Percentiles rank a stretch among this genome's conserved stretches.
phyloP scores from a whole-genome alignment of 1,140 invertebrate genomes.

The Brachionus koreanus region DNA sequence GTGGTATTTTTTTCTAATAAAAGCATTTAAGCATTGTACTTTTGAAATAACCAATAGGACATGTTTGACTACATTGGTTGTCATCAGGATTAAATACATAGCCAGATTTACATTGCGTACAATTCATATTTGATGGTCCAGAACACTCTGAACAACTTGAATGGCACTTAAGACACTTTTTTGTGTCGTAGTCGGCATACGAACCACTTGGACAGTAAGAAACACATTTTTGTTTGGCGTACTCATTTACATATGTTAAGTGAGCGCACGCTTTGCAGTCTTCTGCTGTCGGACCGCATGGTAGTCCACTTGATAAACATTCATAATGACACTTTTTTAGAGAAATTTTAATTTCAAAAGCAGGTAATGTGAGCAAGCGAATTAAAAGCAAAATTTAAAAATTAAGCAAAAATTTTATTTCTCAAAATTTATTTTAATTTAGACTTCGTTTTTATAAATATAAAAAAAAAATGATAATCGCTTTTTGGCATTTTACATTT shows the following conservation, averaged over 20 bases:
- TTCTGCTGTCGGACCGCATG: not conserved
- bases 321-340: slow-evolving; percentile 30
- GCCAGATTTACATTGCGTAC: not conserved
- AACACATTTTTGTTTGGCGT: slow-evolving; percentile 6
- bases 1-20: not conserved
- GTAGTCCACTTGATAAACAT: not conserved
- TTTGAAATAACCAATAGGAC: slow-evolving; percentile 1
- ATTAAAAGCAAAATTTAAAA: not conserved
- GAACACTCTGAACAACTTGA: slow-evolving; percentile 21
- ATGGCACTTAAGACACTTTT: slow-evolving; percentile 25
- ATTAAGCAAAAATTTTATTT: slow-evolving; percentile 37
- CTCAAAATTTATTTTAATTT: slow-evolving; percentile 2
- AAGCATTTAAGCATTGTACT: not conserved
- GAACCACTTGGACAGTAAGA: slow-evolving; percentile 15
- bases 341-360: not conserved
- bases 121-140: not conserved
- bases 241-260: not conserved
- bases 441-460: not conserved
- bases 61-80: not conserved
- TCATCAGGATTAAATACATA: not conserved
- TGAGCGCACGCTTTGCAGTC: slow-evolving; percentile 10
- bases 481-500: not conserved
- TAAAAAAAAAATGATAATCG: not conserved
- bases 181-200: not conserved
- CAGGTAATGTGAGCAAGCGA: not conserved